Conservation (phyloP, 1,140 invertebrate species). For the Orchesella cincta region DNA sequence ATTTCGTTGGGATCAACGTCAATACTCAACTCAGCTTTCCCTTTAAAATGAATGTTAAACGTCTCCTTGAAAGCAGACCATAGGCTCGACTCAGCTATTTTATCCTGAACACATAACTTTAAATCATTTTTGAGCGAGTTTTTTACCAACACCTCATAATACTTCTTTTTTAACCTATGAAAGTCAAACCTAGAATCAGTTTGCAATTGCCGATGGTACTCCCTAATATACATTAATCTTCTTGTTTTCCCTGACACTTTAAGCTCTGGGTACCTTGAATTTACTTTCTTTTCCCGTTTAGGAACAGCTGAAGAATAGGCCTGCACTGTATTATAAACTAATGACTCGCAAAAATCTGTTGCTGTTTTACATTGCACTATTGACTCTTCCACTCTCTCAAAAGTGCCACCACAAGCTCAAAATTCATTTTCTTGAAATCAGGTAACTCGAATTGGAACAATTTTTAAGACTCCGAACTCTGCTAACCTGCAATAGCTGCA, state of each 20-base stretch:
- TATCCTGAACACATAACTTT: not conserved
- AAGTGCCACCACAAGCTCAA: not conserved
- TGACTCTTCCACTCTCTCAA: not conserved
- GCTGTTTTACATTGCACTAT: too few species aligned
- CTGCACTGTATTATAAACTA: not conserved
- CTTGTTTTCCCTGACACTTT: not conserved
- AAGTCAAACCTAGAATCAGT: not conserved
- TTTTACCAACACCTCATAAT: not conserved
- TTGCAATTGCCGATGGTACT: not conserved
- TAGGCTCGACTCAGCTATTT: not conserved
- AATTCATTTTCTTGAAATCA: not conserved
- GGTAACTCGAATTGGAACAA: not conserved
- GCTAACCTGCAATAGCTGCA: not conserved
- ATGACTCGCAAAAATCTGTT: not conserved
- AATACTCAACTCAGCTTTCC: not conserved
- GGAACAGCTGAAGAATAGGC: not conserved
- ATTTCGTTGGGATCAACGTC: not conserved
- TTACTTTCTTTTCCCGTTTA: not conserved
- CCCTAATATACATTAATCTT: not conserved
- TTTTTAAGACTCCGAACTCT: not conserved
- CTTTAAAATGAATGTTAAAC: not conserved
- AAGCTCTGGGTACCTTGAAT: not conserved
- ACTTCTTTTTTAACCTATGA: not conserved
- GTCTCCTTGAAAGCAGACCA: not conserved
- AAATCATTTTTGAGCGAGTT: not conserved